Evolutionary conservation across 2,888 invertebrate species (phyloP).

Genomic region (Amphiduros pacificus): DNA sequence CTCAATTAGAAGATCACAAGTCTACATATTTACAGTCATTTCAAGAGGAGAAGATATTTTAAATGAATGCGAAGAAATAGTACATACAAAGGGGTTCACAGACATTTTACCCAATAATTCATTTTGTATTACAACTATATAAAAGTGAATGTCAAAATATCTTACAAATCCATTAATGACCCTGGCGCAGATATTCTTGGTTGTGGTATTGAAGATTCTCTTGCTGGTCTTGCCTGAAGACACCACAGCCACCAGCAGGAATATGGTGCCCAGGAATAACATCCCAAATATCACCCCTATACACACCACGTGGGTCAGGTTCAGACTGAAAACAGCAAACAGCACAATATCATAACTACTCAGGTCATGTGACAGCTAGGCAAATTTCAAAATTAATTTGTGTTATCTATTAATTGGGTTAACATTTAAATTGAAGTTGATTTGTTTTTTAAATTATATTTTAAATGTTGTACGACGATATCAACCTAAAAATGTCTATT

Average conservation of each 20-base stretch:
- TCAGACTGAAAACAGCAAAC: constrained; percentile 45
- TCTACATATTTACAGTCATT: too few species aligned
- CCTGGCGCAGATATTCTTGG: constrained; percentile 49
- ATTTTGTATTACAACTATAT: neutral
- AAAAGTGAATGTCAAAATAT: constrained; percentile 10
- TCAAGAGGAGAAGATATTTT: too few species aligned
- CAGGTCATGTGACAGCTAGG: too few species aligned
- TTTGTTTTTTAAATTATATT: too few species aligned
- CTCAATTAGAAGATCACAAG: neutral
- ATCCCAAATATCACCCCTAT: constrained; percentile 51
- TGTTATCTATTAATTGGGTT: too few species aligned
- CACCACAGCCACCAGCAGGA: constrained; percentile 42
- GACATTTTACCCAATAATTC: neutral
- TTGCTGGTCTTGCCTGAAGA: constrained; percentile 50
- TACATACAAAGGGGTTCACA: too few species aligned
- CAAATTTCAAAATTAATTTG: too few species aligned
- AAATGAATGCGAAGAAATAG: too few species aligned
- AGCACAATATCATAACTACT: too few species aligned
- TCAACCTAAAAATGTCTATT: too few species aligned
- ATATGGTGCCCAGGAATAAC: constrained; percentile 47
- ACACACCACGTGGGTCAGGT: constrained; percentile 47
- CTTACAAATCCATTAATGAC: constrained; percentile 51
- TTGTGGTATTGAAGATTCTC: constrained; percentile 47
- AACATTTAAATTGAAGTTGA: too few species aligned
- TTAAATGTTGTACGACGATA: too few species aligned